phyloP scores from a whole-genome alignment of 2,888 invertebrate species.

The Liposcelis brunnea region DNA sequence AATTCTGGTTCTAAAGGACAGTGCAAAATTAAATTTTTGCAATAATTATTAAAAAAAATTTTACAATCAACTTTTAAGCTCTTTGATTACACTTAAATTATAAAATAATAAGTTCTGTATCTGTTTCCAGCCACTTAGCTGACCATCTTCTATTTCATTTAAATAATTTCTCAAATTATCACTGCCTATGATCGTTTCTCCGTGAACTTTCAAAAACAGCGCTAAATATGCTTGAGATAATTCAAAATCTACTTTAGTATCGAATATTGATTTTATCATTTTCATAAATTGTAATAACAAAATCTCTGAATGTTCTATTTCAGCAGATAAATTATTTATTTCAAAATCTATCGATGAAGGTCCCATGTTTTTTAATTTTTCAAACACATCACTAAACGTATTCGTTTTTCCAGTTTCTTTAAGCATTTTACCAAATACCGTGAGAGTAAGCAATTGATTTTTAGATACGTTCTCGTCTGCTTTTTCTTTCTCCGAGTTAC shows the following conservation, averaged over 20 bases:
- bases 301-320: constrained; percentile 48
- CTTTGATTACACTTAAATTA: constrained; percentile 56
- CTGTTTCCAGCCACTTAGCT: constrained; percentile 43
- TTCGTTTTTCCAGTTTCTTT: constrained; percentile 30
- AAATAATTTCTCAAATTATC: constrained; percentile 36
- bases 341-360: constrained; percentile 79
- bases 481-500: constrained; percentile 24
- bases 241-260: constrained; percentile 70
- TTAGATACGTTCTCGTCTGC: constrained; percentile 16
- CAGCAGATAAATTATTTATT: constrained; percentile 58
- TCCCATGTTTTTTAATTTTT: constrained; percentile 48
- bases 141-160: constrained; percentile 37
- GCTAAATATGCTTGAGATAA: constrained; percentile 77
- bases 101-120: constrained; percentile 53
- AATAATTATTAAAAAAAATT: too few relatives aligned
- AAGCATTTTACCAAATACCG: constrained; percentile 48
- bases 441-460: constrained; percentile 44
- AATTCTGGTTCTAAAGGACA: too few relatives aligned
- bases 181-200: constrained; percentile 37
- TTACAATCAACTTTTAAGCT: constrained; percentile 35
- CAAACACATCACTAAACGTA: constrained; percentile 39
- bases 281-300: constrained; percentile 63
- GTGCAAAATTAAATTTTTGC: too few relatives aligned
- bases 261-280: constrained; percentile 51
- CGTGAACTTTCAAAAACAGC: constrained; percentile 69